Evolutionary conservation across 2,797 vertebrate genomes (phyloP).

Genomic region (Myotis planiceps): DNA sequence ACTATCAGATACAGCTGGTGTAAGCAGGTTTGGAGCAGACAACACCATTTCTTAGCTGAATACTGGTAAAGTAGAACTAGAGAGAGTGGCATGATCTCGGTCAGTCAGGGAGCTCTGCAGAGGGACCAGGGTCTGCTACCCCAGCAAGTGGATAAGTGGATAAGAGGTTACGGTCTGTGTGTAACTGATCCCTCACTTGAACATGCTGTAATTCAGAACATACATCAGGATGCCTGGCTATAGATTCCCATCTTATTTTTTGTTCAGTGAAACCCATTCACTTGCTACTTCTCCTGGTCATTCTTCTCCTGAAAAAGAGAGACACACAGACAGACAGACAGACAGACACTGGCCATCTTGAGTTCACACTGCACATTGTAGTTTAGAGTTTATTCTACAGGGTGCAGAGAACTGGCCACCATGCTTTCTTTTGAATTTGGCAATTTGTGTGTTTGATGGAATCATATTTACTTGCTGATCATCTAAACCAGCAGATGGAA

Average conservation of each 20-base stretch:
- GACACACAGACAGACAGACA: not conserved
- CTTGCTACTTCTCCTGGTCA: not conserved
- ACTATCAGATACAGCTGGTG: not conserved
- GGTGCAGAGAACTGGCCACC: not conserved
- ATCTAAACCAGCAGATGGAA: not conserved
- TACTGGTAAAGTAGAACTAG: not conserved
- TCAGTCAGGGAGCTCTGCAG: not conserved
- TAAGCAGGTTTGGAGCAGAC: not conserved
- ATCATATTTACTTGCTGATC: not conserved
- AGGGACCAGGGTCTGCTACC: too few relatives aligned
- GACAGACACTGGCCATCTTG: not conserved
- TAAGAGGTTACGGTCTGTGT: not conserved
- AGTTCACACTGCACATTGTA: not conserved
- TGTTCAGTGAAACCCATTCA: not conserved
- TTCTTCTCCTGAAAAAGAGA: not conserved
- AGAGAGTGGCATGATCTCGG: not conserved
- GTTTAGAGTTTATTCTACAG: not conserved
- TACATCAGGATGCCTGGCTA: not conserved
- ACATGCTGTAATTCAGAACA: not conserved
- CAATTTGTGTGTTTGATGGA: not conserved
- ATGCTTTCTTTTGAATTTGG: not conserved
- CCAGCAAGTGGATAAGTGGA: not conserved
- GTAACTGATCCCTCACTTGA: not conserved
- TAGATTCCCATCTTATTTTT: not conserved
- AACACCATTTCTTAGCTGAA: not conserved